Base-by-base conservation (phyloP, 2,113 vertebrate species). In the Chauna torquata region DNA sequence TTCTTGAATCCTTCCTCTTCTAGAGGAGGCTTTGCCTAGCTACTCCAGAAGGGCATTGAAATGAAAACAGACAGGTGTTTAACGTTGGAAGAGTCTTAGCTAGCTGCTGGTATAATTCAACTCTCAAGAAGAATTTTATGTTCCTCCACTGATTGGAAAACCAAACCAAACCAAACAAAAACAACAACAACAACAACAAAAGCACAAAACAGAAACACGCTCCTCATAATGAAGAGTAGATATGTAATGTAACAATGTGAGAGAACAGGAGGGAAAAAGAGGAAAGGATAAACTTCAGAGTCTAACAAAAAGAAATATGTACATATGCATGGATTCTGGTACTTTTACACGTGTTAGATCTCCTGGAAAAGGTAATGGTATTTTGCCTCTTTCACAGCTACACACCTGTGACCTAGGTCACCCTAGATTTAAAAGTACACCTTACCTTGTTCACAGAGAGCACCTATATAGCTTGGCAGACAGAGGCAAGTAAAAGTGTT, bases 391-490 rank as follows among this genome's bases (percentile, higher is more conserved):
- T 57, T 66, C 44, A 71, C 45, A 38, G 44, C 28, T 38, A 44
- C 16, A 25, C 22, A 34, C 24, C 7, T 24, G 34, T 14, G 3
- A 59, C 9, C 6, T 36, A 2, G 1, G 42, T 57, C 34, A 49
- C 12, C 65, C 74, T 2, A 80, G 12, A 82, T 30, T 72, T 30
- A 61, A 82, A 36, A 62, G 8, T 15, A 77, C 4, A 30, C n/a
- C 97, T 97, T 98, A 99, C 99, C 99, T 98, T 99, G 98, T 77
- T 99, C 99, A 97, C 99, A 99, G 81, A 98, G 98, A 50, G 98
- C 96, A 62, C 99, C 99, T 4, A 98, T 30, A 19, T 99, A 99
- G 96, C 99, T 99, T 52, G 99, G 98, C 27, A 99, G 99, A 94
- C 99, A 99, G 58, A 99, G 94, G 92, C 99, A 99, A 61, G 95